Conservation (phyloP, 1,140 invertebrate species). For the Cyphomyrmex costatus region DNA sequence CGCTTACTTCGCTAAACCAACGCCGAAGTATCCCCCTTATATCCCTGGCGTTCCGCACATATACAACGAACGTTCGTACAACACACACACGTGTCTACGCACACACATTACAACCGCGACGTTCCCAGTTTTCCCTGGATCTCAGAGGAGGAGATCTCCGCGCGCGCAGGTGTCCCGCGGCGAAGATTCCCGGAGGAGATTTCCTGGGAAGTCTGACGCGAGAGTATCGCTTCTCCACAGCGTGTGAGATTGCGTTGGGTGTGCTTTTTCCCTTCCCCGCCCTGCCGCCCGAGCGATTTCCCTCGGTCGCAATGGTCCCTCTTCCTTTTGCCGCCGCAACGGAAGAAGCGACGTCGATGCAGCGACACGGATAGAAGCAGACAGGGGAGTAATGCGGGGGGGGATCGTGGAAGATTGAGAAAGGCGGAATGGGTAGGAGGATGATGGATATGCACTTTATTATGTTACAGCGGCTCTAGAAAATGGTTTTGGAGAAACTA, state of each 20-base stretch:
- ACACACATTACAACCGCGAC: neutral
- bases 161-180: slow-evolving; percentile 79
- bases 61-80: neutral
- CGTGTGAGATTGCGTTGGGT: slow-evolving; percentile 74
- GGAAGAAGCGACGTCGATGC: slow-evolving; percentile 61
- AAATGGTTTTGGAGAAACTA: neutral
- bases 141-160: slow-evolving; percentile 55
- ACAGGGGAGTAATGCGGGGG: slow-evolving; percentile 36
- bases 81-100: too few relatives aligned
- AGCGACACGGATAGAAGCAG: slow-evolving; percentile 54
- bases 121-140: slow-evolving; percentile 57
- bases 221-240: slow-evolving; percentile 74
- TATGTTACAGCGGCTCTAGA: slow-evolving; percentile 2
- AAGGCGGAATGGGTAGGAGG: neutral
- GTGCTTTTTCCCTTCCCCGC: slow-evolving; percentile 25
- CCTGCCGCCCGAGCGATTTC: slow-evolving; percentile 53
- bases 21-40: slow-evolving; percentile 40
- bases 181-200: slow-evolving; percentile 79
- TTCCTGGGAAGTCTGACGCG: slow-evolving; percentile 70
- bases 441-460: slow-evolving; percentile 62
- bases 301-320: slow-evolving; percentile 31
- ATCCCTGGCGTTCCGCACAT: slow-evolving; percentile 5
- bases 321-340: slow-evolving; percentile 39
- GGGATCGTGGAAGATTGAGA: slow-evolving; percentile 45
- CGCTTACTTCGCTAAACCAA: slow-evolving; percentile 50